Conservation (phyloP, 2,797 vertebrate genomes). For the Acanthurus leucopareius region DNA sequence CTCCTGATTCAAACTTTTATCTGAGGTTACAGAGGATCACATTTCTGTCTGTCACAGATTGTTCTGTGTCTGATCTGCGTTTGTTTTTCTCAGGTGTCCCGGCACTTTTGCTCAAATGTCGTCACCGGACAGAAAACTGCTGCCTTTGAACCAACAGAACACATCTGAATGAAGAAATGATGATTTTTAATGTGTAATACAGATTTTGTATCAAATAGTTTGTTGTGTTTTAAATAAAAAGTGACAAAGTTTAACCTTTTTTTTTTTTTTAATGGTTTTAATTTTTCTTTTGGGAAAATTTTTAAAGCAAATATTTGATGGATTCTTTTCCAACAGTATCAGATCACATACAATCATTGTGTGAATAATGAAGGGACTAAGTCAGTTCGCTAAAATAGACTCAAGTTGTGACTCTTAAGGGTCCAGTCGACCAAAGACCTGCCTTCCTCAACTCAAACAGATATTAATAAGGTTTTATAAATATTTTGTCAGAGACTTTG, state of each 20-base stretch:
- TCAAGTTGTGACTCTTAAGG: neutral
- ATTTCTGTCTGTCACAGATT: neutral
- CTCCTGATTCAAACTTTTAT: conserved; percentile 52
- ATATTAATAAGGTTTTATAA: neutral
- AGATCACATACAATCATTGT: neutral
- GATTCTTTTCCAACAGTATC: too few relatives aligned
- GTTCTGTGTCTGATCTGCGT: conserved; percentile 1
- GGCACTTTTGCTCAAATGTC: neutral
- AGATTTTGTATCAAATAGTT: neutral
- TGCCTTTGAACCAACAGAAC: neutral
- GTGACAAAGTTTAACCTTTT: neutral
- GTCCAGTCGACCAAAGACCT: neutral
- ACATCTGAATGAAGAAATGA: neutral
- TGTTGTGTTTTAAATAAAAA: conserved; percentile 27
- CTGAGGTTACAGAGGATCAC: conserved; percentile 32
- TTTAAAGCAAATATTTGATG: neutral
- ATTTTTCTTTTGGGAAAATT: neutral
- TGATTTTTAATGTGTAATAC: neutral
- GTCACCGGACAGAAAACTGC: neutral
- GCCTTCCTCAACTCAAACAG: neutral
- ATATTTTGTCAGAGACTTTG: too few relatives aligned
- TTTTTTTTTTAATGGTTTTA: neutral
- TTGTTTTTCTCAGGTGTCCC: conserved; percentile 29
- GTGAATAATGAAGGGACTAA: neutral
- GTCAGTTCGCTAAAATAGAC: too few relatives aligned